Percentiles rank a stretch among this genome's conserved stretches.
Evolutionary conservation across 1,140 invertebrate species (phyloP).

Genomic region (Acyrthosiphon pisum): DNA sequence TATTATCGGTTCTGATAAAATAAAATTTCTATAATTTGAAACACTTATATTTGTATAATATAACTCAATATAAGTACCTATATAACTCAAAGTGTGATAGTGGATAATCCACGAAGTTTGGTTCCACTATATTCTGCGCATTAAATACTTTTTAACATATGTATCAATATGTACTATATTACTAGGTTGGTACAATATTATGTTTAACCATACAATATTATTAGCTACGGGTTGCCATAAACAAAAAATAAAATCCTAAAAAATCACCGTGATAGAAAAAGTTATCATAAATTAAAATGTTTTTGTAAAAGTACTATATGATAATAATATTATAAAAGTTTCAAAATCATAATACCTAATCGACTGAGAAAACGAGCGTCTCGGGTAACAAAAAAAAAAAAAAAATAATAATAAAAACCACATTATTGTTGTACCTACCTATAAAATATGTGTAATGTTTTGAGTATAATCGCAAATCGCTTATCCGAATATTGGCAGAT

Average conservation of each 20-base stretch:
- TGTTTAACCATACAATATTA: rapidly evolving
- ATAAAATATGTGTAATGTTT: neutral
- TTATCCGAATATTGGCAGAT: neutral
- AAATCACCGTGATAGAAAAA: neutral
- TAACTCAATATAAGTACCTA: too few species aligned
- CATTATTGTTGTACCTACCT: neutral
- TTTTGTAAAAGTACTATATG: neutral
- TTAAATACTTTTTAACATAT: neutral
- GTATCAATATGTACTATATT: too few species aligned
- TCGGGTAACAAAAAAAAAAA: neutral
- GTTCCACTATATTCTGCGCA: neutral
- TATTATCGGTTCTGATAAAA: neutral
- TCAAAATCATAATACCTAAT: neutral
- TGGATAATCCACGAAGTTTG: neutral
- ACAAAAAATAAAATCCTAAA: neutral
- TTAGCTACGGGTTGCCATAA: neutral
- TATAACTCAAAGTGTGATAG: neutral
- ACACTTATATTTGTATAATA: neutral
- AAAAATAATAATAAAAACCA: neutral
- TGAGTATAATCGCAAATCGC: neutral
- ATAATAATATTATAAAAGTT: neutral
- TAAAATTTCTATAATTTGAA: neutral
- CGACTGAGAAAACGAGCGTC: neutral
- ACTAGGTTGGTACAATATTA: neutral
- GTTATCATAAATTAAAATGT: neutral